Evolutionary conservation across 2,797 vertebrate genomes (phyloP).

Genomic region (Pelobates cultripes): DNA sequence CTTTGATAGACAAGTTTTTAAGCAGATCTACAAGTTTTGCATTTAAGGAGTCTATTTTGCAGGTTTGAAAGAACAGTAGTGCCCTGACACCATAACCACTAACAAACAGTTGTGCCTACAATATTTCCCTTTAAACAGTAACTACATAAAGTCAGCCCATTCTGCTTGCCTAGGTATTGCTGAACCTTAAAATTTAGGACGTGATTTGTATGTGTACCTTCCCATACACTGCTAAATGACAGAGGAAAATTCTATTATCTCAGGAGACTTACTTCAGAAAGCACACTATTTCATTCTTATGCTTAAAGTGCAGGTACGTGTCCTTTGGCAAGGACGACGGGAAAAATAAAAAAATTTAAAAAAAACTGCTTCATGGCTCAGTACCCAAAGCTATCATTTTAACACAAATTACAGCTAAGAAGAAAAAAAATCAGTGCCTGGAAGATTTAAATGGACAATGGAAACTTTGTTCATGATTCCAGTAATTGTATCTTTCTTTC

Average conservation of each 20-base stretch:
- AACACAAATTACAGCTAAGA: too few species aligned
- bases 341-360: not conserved
- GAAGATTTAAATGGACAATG: too few species aligned
- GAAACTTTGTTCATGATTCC: too few species aligned
- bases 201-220: not conserved
- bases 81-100: too few species aligned
- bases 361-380: slow-evolving; percentile 1
- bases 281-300: slow-evolving; percentile 7
- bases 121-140: too few species aligned
- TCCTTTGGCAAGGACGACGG: not conserved
- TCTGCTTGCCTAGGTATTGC: not conserved
- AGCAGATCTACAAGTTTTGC: too few species aligned
- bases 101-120: too few species aligned
- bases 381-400: not conserved
- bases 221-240: slow-evolving; percentile 9
- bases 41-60: too few species aligned
- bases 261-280: not conserved
- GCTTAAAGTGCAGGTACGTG: not conserved
- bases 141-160: not conserved
- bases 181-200: not conserved
- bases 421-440: not conserved
- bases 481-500: too few species aligned
- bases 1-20: too few species aligned
- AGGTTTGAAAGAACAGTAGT: too few species aligned
- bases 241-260: slow-evolving; percentile 5